Evolutionary conservation across 2,888 invertebrate genomes (phyloP).

Genomic region (Netelia virgata): DNA sequence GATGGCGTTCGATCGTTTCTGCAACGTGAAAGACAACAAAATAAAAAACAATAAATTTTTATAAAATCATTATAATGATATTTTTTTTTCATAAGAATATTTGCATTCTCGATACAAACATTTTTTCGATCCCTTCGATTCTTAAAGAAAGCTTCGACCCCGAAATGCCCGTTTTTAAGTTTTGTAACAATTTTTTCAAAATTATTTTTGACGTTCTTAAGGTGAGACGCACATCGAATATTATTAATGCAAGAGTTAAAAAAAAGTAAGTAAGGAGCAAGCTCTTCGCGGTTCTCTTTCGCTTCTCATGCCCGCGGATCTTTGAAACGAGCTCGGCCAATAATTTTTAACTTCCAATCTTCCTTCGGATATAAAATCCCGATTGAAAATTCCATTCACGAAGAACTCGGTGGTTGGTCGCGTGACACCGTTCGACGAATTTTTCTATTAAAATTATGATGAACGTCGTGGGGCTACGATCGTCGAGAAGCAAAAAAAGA

Average conservation of each 20-base stretch:
- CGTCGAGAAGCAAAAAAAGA: constrained; percentile 22
- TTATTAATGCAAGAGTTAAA: too few species aligned
- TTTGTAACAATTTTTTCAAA: too few species aligned
- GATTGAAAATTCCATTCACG: constrained; percentile 59
- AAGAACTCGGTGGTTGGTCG: constrained; percentile 5
- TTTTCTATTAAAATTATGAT: constrained; percentile 63
- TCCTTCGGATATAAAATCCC: neutral
- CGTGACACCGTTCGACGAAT: constrained; percentile 32
- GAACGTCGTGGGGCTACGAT: constrained; percentile 53
- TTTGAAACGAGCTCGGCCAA: neutral
- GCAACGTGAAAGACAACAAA: constrained; percentile 16
- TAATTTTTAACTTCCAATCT: neutral
- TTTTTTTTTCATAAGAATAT: neutral
- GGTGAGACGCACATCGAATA: too few species aligned
- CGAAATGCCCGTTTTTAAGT: too few species aligned
- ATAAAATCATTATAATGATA: neutral
- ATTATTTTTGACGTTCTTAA: too few species aligned
- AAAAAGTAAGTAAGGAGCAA: too few species aligned
- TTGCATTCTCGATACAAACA: too few species aligned
- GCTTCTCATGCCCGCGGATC: neutral
- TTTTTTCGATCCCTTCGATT: neutral
- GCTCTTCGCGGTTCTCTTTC: neutral
- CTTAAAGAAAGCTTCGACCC: neutral
- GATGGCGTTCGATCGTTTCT: constrained; percentile 62
- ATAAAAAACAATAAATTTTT: constrained; percentile 2